A percentile compares a stretch with the other conserved stretches of the same genome.
phyloP scores from a whole-genome alignment of 1,140 invertebrate species.

The Phortica variegata region DNA sequence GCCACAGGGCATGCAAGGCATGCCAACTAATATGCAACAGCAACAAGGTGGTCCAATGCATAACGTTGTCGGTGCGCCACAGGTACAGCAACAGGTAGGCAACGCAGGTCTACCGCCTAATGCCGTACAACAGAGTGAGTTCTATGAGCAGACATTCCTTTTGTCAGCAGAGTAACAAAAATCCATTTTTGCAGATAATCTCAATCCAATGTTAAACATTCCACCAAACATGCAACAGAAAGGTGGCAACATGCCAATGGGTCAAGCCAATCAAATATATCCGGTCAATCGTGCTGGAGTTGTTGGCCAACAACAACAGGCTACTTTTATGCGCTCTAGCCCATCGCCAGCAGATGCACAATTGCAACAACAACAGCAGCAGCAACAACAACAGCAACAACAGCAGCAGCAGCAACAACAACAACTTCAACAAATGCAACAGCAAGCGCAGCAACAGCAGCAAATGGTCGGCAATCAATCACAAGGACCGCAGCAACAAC shows the following conservation, averaged over 20 bases:
- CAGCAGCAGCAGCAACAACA: conserved; percentile 24
- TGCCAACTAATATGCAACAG: conserved; percentile 45
- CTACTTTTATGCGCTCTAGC: conserved; percentile 63
- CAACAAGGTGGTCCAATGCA: conserved; percentile 28
- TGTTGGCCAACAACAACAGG: conserved; percentile 27
- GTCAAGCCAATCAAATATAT: conserved; percentile 42
- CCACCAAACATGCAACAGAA: conserved; percentile 39
- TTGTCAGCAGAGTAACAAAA: neutral
- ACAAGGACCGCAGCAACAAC: conserved; percentile 26
- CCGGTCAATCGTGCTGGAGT: conserved; percentile 27
- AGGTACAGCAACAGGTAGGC: conserved; percentile 39
- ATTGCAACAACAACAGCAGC: conserved; percentile 26
- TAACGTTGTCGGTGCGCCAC: conserved; percentile 35
- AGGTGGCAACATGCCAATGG: conserved; percentile 37
- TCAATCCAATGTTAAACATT: conserved; percentile 51
- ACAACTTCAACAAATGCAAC: conserved; percentile 22
- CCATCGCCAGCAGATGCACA: conserved; percentile 56
- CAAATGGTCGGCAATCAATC: conserved; percentile 58
- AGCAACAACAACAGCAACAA: conserved; percentile 21
- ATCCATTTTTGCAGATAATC: conserved; percentile 11
- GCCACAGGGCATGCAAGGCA: conserved; percentile 40
- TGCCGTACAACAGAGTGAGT: conserved; percentile 33
- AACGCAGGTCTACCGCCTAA: conserved; percentile 35
- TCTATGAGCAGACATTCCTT: conserved; percentile 11
- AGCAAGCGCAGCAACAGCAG: conserved; percentile 31